Conservation (phyloP, 2,113 vertebrate species). For the Periophthalmus modestus region DNA sequence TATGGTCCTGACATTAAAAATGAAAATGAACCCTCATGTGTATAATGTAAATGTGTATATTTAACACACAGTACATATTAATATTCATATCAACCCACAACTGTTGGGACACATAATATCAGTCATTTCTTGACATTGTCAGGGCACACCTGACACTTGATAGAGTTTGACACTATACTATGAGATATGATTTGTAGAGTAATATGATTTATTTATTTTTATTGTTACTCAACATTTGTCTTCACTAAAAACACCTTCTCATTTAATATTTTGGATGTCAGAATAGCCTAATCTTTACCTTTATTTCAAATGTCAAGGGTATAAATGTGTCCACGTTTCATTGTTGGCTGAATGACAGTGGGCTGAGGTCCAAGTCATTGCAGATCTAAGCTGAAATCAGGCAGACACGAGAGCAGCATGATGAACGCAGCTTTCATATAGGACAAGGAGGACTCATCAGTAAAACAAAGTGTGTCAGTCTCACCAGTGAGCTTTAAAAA, state of each 20-base stretch:
- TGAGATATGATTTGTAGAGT: too few species aligned
- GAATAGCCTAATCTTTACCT: neutral
- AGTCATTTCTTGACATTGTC: conserved; percentile 26
- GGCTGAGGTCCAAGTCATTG: conserved; percentile 22
- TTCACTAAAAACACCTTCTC: neutral
- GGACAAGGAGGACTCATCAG: conserved; percentile 6
- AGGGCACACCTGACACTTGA: neutral
- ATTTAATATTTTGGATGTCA: neutral
- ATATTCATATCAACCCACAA: conserved; percentile 9
- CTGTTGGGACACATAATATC: conserved; percentile 21
- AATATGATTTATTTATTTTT: neutral
- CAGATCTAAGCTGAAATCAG: conserved; percentile 35
- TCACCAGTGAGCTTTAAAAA: neutral
- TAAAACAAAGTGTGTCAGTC: neutral
- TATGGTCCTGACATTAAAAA: conserved; percentile 44
- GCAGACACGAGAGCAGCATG: conserved; percentile 1
- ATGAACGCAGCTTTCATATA: conserved; percentile 3
- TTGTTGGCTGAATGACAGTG: neutral
- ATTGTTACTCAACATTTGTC: neutral
- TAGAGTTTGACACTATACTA: too few species aligned
- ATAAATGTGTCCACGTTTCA: neutral
- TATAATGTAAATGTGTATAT: neutral
- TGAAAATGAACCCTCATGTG: conserved; percentile 7
- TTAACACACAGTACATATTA: neutral
- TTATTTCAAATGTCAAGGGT: neutral